Evolutionary conservation across 1,140 invertebrate species (phyloP).

Genomic region (Drosophila gunungcola): DNA sequence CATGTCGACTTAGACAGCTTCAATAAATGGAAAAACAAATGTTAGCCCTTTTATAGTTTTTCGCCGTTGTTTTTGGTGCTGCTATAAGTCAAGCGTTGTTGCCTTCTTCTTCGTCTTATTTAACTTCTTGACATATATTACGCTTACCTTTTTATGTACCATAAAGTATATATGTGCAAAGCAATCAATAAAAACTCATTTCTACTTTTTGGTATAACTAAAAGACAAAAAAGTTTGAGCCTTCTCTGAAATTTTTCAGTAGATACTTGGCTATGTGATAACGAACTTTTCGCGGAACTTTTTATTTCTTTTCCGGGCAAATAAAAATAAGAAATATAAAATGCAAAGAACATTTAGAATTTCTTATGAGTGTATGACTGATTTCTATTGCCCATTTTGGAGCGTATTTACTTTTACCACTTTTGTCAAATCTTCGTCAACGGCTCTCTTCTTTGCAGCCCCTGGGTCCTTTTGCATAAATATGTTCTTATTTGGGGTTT

Average conservation of each 20-base stretch:
- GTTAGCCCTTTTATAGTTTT: constrained; percentile 17
- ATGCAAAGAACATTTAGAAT: too few relatives aligned
- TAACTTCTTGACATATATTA: background rate
- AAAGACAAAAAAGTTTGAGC: too few relatives aligned
- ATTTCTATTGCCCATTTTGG: background rate
- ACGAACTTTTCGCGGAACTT: too few relatives aligned
- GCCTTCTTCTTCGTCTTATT: background rate
- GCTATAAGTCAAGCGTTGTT: constrained; percentile 37
- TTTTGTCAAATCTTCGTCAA: constrained; percentile 28
- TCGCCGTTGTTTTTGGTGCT: constrained; percentile 16
- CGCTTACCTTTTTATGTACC: too few relatives aligned
- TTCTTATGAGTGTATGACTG: background rate
- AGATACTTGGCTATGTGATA: too few relatives aligned
- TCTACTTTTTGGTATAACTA: too few relatives aligned
- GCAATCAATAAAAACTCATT: too few relatives aligned
- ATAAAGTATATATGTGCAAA: too few relatives aligned
- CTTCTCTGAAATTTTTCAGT: too few relatives aligned
- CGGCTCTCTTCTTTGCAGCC: constrained; percentile 14
- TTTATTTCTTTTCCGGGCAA: too few relatives aligned
- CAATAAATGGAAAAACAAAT: constrained; percentile 30
- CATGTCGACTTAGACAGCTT: constrained; percentile 27
- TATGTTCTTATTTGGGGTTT: constrained; percentile 29
- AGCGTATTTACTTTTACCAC: background rate
- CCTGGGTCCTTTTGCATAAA: constrained; percentile 22
- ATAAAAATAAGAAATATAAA: too few relatives aligned